A percentile compares a stretch with the other conserved stretches of the same genome.
Evolutionary conservation across 2,113 vertebrate genomes (phyloP).

Genomic region (Brachypodius melanocephalos): DNA sequence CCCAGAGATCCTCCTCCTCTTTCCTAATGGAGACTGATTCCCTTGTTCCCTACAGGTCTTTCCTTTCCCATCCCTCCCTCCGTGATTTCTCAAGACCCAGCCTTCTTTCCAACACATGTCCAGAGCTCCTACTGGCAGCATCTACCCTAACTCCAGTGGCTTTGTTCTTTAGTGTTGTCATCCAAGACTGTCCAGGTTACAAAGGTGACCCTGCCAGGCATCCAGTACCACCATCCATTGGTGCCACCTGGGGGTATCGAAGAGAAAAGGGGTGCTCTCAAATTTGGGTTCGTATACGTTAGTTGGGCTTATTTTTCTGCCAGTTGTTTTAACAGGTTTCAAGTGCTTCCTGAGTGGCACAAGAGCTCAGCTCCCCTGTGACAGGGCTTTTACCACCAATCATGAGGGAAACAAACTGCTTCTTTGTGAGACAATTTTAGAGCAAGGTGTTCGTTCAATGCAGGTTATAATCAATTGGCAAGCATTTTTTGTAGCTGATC

Average conservation of each 20-base stretch:
- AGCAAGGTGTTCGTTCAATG: not conserved
- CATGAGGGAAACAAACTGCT: not conserved
- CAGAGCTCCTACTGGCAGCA: not conserved
- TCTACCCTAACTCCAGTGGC: not conserved
- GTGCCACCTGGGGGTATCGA: not conserved
- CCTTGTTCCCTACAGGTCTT: not conserved
- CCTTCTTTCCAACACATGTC: not conserved
- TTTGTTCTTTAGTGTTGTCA: not conserved
- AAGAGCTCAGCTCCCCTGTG: accelerated
- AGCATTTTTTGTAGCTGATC: slow-evolving; percentile 28
- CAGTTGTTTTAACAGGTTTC: not conserved
- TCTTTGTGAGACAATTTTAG: not conserved
- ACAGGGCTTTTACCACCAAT: not conserved
- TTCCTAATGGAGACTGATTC: not conserved
- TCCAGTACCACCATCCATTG: not conserved
- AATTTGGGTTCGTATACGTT: accelerated
- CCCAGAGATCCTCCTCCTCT: not conserved
- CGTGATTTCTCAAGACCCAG: not conserved
- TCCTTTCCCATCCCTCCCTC: not conserved
- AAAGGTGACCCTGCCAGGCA: not conserved
- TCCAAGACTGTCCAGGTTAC: not conserved
- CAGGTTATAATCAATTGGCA: slow-evolving; percentile 76
- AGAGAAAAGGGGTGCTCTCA: not conserved
- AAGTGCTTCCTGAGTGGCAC: not conserved
- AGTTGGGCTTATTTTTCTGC: not conserved